phyloP scores from a whole-genome alignment of 1,140 invertebrate species.

The Arion vulgaris region DNA sequence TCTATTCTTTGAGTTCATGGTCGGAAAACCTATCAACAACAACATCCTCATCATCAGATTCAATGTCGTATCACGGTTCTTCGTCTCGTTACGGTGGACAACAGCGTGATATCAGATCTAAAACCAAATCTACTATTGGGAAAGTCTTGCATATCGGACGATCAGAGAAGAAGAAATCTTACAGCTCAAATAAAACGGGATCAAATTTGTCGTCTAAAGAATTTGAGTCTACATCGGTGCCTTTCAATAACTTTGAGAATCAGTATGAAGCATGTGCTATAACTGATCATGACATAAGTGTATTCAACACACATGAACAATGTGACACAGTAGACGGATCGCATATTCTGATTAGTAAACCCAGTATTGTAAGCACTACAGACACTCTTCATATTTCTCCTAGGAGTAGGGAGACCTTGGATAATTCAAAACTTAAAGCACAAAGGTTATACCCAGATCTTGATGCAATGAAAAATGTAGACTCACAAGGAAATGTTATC shows the following conservation, averaged over 20 bases:
- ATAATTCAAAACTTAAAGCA: not conserved
- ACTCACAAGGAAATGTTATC: not conserved
- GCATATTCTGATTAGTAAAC: not conserved
- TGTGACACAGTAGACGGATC: not conserved
- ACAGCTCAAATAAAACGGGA: not conserved
- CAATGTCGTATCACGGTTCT: not conserved
- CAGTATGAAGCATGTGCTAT: not conserved
- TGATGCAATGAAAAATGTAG: not conserved
- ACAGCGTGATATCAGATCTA: not conserved
- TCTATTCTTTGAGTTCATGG: conserved; percentile 19
- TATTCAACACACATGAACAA: not conserved
- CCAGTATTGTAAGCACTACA: not conserved
- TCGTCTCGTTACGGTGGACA: not conserved
- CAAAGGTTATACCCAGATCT: not conserved
- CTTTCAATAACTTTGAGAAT: not conserved
- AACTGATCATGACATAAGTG: not conserved
- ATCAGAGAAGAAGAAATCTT: not conserved
- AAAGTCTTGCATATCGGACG: not conserved
- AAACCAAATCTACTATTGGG: not conserved
- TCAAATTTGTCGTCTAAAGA: not conserved
- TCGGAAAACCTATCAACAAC: not conserved
- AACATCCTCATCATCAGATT: conserved; percentile 1
- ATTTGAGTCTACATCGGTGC: not conserved
- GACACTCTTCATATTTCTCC: not conserved
- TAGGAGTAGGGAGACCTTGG: not conserved